Base-by-base conservation (phyloP, 2,113 vertebrate genomes). In the Oncorhynchus nerka region DNA sequence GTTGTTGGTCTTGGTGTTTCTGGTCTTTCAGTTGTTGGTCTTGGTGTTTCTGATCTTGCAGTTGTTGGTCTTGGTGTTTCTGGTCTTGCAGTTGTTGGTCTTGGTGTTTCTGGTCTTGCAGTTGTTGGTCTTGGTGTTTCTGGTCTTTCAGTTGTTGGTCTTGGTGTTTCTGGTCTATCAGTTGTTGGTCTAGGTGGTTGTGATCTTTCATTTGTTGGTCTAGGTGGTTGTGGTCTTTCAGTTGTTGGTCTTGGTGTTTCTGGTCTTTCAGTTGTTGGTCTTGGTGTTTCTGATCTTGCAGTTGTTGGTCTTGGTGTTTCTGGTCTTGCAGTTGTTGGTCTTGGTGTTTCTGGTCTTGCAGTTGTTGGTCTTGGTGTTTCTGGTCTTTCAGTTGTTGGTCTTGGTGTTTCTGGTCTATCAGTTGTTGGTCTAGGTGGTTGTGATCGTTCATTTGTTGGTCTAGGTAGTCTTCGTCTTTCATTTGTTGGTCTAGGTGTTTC, bases 81-180 rank as follows among this genome's bases (percentile, higher is more conserved):
- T 4, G 39, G 7, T 67, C 5, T 24, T 1, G 0, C 32, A 6
- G 32, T 6, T 34, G 32, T 34, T 34, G 32, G 32, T 34, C 32
- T 34, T 0, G 30, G 5, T 5, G 5, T 0, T 32, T 0, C 0
- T 32, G 5, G 5, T 32, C 5, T 34, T 7, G 0, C 32, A 34
- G 32, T 34, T 34, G 5, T 34, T 34, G 32, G 32, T 34, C 32
- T 30, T 22, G 71, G 64, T 8, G 30, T 34, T 20, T 70, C 6
- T 4, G 51, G 4, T 67, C 5, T 24, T 1, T 0, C 32, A 34
- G 5, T 34, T 34, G 32, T 34, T 34, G 32, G 32, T 6, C 5
- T 34, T 0, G 32, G 32, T 34, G 5, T 0, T 34, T 0, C 0
- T 34, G 32, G 5, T 34, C 32, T 34, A 7, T 0, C 32, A 34